Conservation (phyloP, 2,113 vertebrate species). For the human (Homo sapiens) region DNA sequence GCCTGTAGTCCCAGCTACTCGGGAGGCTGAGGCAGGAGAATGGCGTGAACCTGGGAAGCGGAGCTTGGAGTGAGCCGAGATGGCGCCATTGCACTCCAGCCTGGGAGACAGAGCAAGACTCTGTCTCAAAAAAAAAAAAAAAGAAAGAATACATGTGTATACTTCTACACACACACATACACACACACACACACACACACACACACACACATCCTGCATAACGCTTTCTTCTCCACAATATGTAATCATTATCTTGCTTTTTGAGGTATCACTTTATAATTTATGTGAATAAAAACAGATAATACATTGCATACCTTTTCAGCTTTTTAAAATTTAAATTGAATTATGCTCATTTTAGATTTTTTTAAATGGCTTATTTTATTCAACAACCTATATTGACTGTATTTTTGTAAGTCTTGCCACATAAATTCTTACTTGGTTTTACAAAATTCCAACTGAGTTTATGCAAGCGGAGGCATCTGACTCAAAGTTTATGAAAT, state of each 20-base stretch:
- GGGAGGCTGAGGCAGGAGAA: too few relatives aligned
- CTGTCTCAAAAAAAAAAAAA: too few relatives aligned
- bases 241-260: not conserved
- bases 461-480: not conserved
- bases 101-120: too few relatives aligned
- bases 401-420: not conserved
- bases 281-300: not conserved
- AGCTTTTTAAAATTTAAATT: not conserved
- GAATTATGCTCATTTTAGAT: not conserved
- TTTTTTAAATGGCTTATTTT: not conserved
- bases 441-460: not conserved
- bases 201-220: not conserved
- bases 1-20: too few relatives aligned
- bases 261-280: not conserved
- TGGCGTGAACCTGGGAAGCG: too few relatives aligned
- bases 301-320: not conserved
- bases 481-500: not conserved
- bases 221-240: not conserved
- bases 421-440: not conserved
- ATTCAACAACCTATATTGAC: not conserved
- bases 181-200: not conserved
- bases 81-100: too few relatives aligned
- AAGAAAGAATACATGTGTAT: too few relatives aligned
- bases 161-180: not conserved
- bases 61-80: too few relatives aligned